Evolutionary conservation across 2,113 vertebrate species (phyloP).

Genomic region (Emydura subglobosa): DNA sequence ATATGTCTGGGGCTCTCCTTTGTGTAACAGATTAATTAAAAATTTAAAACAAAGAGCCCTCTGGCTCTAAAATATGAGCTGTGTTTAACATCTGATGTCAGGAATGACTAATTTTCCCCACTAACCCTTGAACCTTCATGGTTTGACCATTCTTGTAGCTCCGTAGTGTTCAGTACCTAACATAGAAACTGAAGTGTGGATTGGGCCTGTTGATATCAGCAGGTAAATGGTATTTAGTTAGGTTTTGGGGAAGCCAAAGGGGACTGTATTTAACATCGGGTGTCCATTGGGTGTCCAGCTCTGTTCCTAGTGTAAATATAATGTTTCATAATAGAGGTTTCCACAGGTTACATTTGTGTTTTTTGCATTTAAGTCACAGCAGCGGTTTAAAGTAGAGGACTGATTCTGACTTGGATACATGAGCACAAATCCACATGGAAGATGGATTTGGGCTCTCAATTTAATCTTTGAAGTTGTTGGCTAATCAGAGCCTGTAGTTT

Average conservation of each 20-base stretch:
- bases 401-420: fast-evolving
- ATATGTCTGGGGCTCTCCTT: neutral
- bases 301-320: neutral
- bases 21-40: neutral
- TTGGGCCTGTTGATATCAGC: neutral
- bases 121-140: neutral
- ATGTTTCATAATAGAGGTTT: neutral
- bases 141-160: neutral
- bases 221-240: neutral
- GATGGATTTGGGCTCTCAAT: neutral
- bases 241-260: neutral
- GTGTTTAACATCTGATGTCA: neutral
- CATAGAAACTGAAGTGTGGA: neutral
- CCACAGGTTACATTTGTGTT: neutral
- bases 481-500: conserved; percentile 13
- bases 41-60: fast-evolving
- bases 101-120: neutral
- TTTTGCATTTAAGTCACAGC: neutral
- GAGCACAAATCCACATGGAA: neutral
- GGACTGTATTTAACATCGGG: neutral
- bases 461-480: neutral
- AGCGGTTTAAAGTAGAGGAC: fast-evolving
- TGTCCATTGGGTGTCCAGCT: fast-evolving
- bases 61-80: neutral
- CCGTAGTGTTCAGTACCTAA: neutral